These are phyloP conservation scores for Euspilapteryx auroguttella DNA, from an alignment of 2,888 invertebrate species.

Conservation along the genomic window DNA sequence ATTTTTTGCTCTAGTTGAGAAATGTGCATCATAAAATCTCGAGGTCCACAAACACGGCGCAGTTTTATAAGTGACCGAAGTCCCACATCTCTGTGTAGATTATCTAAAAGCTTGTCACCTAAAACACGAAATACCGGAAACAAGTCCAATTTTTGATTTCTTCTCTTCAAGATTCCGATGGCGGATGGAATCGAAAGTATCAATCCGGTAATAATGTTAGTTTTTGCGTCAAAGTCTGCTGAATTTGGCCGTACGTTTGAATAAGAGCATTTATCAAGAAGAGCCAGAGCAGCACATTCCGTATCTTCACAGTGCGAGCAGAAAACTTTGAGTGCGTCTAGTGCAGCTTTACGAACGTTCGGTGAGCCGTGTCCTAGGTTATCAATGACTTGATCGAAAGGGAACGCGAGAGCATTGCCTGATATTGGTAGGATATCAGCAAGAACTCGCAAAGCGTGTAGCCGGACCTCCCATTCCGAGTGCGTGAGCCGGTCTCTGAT, in stretches of 20 bases:
- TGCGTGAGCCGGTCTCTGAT: constrained; percentile 73
- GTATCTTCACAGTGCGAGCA: constrained; percentile 68
- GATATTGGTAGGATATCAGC: constrained; percentile 78
- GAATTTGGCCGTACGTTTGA: constrained; percentile 55
- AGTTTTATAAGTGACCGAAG: constrained; percentile 72
- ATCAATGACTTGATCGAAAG: constrained; percentile 73
- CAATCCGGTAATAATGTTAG: constrained; percentile 65
- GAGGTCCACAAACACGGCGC: constrained; percentile 66
- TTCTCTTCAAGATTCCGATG: constrained; percentile 54
- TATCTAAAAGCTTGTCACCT: constrained; percentile 55
- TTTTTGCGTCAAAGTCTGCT: constrained; percentile 48
- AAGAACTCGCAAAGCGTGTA: constrained; percentile 78
- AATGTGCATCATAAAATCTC: constrained; percentile 65
- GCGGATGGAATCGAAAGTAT: constrained; percentile 67
- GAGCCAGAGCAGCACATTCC: constrained; percentile 66
- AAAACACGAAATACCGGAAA: constrained; percentile 55
- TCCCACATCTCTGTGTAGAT: constrained; percentile 67
- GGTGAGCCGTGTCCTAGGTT: constrained; percentile 82
- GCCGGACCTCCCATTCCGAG: constrained; percentile 83
- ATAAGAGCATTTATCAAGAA: constrained; percentile 68
- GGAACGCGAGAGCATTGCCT: constrained; percentile 67
- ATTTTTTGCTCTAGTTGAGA: constrained; percentile 38
- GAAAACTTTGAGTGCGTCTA: constrained; percentile 76
- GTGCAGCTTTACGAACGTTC: constrained; percentile 77
- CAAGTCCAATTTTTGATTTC: constrained; percentile 45